Evolutionary conservation across 2,797 vertebrate genomes (phyloP).

Genomic region (Manis javanica): DNA sequence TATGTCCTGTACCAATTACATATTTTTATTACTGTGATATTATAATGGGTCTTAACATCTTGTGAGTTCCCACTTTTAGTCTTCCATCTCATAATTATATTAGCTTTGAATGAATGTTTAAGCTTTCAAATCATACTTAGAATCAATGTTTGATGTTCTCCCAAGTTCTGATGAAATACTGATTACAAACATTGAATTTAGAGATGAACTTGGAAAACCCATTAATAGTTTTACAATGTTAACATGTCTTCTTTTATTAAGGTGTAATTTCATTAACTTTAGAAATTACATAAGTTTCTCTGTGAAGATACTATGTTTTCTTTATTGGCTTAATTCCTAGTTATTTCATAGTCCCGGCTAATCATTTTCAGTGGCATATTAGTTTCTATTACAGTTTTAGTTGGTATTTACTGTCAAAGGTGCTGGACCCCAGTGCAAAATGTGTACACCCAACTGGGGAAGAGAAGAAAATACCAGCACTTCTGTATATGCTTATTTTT

Average conservation of each 20-base stretch:
- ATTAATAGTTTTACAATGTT: slow-evolving; percentile 26
- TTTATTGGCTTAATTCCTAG: background rate
- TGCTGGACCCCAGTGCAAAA: background rate
- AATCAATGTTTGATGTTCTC: slow-evolving; percentile 4
- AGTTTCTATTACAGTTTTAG: slow-evolving; percentile 10
- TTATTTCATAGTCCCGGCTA: background rate
- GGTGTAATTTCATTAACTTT: slow-evolving; percentile 21
- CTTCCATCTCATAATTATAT: slow-evolving; percentile 19
- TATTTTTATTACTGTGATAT: background rate
- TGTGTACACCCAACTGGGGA: background rate
- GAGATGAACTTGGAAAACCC: background rate
- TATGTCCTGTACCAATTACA: background rate
- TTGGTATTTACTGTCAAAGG: background rate
- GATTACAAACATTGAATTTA: slow-evolving; percentile 35
- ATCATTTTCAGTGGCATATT: background rate
- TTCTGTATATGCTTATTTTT: background rate
- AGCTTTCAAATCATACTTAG: slow-evolving; percentile 43
- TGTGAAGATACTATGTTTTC: background rate
- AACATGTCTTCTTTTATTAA: slow-evolving; percentile 27
- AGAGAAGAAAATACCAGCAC: background rate
- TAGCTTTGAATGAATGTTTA: background rate
- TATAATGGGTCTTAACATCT: background rate
- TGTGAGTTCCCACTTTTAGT: background rate
- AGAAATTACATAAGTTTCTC: background rate
- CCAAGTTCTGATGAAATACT: slow-evolving; percentile 22